Evolutionary conservation across 2,797 vertebrate genomes (phyloP).

Genomic region (Anguilla anguilla): DNA sequence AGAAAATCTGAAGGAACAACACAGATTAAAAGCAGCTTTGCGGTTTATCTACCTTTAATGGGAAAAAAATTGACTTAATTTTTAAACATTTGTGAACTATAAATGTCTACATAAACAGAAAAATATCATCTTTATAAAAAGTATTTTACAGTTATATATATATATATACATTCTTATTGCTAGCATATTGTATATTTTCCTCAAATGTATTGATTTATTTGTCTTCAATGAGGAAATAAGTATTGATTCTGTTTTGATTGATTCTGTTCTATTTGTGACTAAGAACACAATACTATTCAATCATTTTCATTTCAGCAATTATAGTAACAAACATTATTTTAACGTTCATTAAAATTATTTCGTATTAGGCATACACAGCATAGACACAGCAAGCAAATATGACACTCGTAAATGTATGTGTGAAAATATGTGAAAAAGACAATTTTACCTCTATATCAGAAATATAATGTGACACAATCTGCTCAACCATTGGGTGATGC

Average conservation of each 20-base stretch:
- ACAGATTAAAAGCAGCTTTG: neutral
- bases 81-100: neutral
- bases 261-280: neutral
- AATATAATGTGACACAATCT: neutral
- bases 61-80: neutral
- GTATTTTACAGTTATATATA: conserved; percentile 19
- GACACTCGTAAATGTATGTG: neutral
- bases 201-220: neutral
- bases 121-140: conserved; percentile 44
- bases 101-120: conserved; percentile 33
- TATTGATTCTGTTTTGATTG: conserved; percentile 4
- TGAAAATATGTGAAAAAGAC: neutral
- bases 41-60: neutral
- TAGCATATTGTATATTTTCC: neutral
- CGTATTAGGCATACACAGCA: neutral
- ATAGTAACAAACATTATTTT: neutral
- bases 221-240: conserved; percentile 14
- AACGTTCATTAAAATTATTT: neutral
- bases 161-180: neutral
- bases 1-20: neutral
- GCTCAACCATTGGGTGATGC: neutral
- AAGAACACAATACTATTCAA: neutral
- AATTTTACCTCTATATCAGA: neutral
- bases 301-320: neutral
- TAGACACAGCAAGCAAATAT: neutral